Evolutionary conservation across 2,797 vertebrate species (phyloP), one percentile per base, ranked within the genome.

Genomic region (Anguilla pacifica): DNA sequence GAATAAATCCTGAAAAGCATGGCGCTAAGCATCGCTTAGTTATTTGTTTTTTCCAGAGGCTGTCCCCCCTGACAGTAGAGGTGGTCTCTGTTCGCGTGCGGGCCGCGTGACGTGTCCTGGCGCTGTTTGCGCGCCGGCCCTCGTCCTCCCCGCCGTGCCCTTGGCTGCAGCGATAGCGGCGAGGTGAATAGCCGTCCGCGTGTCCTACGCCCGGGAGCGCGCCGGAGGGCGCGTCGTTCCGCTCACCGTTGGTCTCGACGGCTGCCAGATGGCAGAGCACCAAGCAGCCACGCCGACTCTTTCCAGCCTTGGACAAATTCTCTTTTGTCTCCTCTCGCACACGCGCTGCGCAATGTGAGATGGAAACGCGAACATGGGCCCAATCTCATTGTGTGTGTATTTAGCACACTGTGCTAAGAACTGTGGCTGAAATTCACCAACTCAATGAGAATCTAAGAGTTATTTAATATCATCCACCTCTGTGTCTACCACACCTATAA

Each of bases 381-480:
- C 77, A 81, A 22, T 35, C 7, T n/a, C 43, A 83, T 79, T 67
- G 59, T 84, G 82, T 55, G 17, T 77, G 43, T 15, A 51, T 51
- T 22, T 51, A 10, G 2, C 11, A 9, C 5, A 51, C 25, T 25
- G 22, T 49, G 15, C 46, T 19, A 82, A 46, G n/a, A 46, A n/a
- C 81, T 53, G 46, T 19, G 17, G n/a, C 59, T 51, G 85, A 13
- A 35, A 83, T 53, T 79, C 81, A 83, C 49, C 79, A 86, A 19
- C 85, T 82, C 84, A 83, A 85, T 87, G 86, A 74, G 28, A 55
- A 86, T 87, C 28, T 51, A 81, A 67, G 70, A 84, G 87, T 89
- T 77, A 89, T 87, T 84, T 53, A 89, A 84, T 64, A 79, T 77
- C 86, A 87, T 46, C 86, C 51, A 59, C 67, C 84, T 83, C 79